Evolutionary conservation across 2,113 vertebrate genomes (phyloP), one percentile per base, ranked within the genome.

Genomic region (Neolamprologus tretocephalus): DNA sequence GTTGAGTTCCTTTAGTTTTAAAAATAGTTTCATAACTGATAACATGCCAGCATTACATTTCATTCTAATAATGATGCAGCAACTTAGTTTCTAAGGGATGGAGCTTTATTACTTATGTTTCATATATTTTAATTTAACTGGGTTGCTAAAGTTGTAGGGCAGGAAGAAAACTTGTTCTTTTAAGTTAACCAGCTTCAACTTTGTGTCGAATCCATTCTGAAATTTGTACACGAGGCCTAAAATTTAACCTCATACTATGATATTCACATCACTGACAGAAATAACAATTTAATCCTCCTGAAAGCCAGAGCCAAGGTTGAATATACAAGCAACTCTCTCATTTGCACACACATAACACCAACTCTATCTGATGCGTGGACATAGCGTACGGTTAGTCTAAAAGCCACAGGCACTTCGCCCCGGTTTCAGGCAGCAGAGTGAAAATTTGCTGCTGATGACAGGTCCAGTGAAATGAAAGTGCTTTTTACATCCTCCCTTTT

Each of bases 381-480:
- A 61, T 16, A 78, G 87, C 53, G 9, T 85, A 92, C 58, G 42
- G 54, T 87, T 91, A 87, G 91, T 93, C 78, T 42, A 51, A 86
- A 94, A 95, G 87, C 95, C 93, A 31, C 93, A 90, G 89, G 87
- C 91, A 87, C 91, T 93, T 94, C 83, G 73, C 37, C 92, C 92
- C 54, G 40, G 58, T 94, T 95, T 89, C 81, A 89, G 91, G 83
- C 89, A 91, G 89, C 90, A 12, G 84, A 89, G 92, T 92, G 91
- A 95, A 96, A 96, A 93, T 95, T 93, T 95, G 94, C 93, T 92
- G 93, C 93, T 95, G 95, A 96, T 96, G 95, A 96, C 94, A 95
- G 93, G 92, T 94, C 91, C 89, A 92, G 92, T 92, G 90, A 95
- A 95, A 94, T 90, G 81, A 93, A 94, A 95, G 91, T 85, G 61